Evolutionary conservation across 1,140 invertebrate species (phyloP), one percentile per base, ranked within the genome.

Genomic region (Wasmannia auropunctata): DNA sequence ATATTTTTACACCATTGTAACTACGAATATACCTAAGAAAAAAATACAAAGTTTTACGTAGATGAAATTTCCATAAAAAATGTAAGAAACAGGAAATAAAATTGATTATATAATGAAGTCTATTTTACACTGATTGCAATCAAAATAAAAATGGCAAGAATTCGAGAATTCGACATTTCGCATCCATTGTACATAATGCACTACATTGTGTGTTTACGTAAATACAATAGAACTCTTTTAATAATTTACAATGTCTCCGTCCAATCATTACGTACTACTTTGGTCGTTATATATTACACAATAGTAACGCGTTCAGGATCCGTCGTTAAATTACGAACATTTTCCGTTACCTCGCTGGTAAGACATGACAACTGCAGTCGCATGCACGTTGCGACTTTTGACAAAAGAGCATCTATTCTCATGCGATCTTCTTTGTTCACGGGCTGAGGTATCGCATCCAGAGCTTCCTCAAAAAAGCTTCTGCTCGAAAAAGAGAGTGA

Each of bases 381-480:
- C 95, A 95, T 95, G 19, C 92, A 92, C 25, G 91, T 91, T 40
- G 86, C 88, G 2, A 95, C 92, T 93, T 95, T 95, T 19, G 87
- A 92, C 67, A 95, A 87, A 62, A 95, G 86, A 31, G 93, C 88
- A 22, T 95, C 93, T 58, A 95, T 92, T 19, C 92, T 91, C 37
- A 88, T 79, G 31, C 84, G 67, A 87, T 96, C 96, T 69, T 94
- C 92, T 80, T 94, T 91, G 34, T 83, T 94, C 75, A 94, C 93
- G 22, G 96, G 92, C 31, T 93, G 91, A 22, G 96, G 96, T 90
- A 97, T 96, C 3, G 95, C 95, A 60, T 96, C 96, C 6, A 97
- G 89, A 63, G 96, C 96, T 92, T 97, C 96, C 65, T 95, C 94
- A 91, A 97, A 96, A 88, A 96, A 96, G 86, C 90, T 94, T 85